Conservation (phyloP, 2,113 vertebrate genomes). For the Cyprinodon variegatus region DNA sequence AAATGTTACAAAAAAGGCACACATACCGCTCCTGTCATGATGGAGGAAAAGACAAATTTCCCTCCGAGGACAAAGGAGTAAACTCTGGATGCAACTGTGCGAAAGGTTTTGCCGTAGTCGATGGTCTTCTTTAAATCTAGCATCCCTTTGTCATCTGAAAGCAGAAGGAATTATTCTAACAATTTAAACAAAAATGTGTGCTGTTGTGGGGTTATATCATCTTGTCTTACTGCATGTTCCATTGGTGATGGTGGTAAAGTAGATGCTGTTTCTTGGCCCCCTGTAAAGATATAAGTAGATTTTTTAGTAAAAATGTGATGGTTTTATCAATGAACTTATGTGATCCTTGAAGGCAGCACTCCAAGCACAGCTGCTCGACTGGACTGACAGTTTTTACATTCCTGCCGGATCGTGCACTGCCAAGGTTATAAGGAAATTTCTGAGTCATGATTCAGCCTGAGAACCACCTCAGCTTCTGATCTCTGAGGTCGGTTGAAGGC, state of each 20-base stretch:
- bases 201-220: background rate
- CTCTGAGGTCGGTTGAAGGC: conserved; percentile 36
- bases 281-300: conserved; percentile 61
- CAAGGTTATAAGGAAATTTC: conserved; percentile 55
- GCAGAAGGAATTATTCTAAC: background rate
- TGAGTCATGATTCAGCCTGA: conserved; percentile 61
- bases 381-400: conserved; percentile 44
- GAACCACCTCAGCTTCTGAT: conserved; percentile 37
- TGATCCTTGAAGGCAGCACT: conserved; percentile 9
- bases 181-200: too few species aligned
- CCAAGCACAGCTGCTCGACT: conserved; percentile 33
- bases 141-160: conserved; percentile 84
- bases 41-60: conserved; percentile 91
- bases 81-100: conserved; percentile 86
- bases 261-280: conserved; percentile 83
- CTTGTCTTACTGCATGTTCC: conserved; percentile 89
- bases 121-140: conserved; percentile 84
- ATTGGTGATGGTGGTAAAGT: conserved; percentile 85
- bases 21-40: conserved; percentile 88
- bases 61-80: conserved; percentile 93
- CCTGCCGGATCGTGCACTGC: conserved; percentile 36
- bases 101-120: conserved; percentile 85
- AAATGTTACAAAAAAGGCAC: background rate
- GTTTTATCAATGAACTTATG: conserved; percentile 32
- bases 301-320: conserved; percentile 26